Conservation (phyloP, 2,888 invertebrate genomes). For the Mesoligia furuncula region DNA sequence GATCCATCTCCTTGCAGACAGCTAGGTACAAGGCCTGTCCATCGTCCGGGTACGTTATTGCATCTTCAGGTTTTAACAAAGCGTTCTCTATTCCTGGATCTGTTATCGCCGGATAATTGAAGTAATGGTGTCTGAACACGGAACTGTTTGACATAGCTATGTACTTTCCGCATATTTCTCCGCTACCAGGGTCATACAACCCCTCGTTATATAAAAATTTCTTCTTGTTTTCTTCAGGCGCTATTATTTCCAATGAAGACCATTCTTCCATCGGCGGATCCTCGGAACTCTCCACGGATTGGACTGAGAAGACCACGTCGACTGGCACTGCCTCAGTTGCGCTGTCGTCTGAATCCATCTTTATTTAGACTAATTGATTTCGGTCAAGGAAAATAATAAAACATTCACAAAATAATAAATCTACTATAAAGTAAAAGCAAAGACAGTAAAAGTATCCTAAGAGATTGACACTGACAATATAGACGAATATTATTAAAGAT, state of each 20-base stretch:
- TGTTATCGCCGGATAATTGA: conserved; percentile 78
- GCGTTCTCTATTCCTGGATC: conserved; percentile 82
- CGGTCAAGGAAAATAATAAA: conserved; percentile 25
- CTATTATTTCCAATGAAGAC: conserved; percentile 77
- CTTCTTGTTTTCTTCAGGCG: conserved; percentile 72
- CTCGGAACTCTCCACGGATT: conserved; percentile 74
- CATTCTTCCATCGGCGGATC: conserved; percentile 82
- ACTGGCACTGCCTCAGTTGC: conserved; percentile 1
- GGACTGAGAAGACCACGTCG: conserved; percentile 58
- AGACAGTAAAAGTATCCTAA: conserved; percentile 26
- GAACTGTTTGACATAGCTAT: conserved; percentile 78
- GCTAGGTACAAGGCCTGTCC: conserved; percentile 81
- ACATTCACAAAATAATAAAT: conserved; percentile 34
- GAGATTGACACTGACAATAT: conserved; percentile 24
- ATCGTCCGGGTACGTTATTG: conserved; percentile 74
- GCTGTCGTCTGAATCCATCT: conserved; percentile 61
- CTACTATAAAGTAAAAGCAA: conserved; percentile 15
- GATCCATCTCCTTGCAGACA: conserved; percentile 79
- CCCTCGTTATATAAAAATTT: conserved; percentile 69
- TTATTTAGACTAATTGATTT: background rate
- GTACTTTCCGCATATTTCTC: conserved; percentile 79
- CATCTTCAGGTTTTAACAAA: conserved; percentile 70
- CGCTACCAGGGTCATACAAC: conserved; percentile 77
- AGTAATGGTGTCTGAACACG: conserved; percentile 78
- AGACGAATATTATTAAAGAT: background rate